A percentile compares a stretch with the other conserved stretches of the same genome.
Evolutionary conservation across 2,888 invertebrate genomes (phyloP).

Genomic region (Drosophila trichaetosa): DNA sequence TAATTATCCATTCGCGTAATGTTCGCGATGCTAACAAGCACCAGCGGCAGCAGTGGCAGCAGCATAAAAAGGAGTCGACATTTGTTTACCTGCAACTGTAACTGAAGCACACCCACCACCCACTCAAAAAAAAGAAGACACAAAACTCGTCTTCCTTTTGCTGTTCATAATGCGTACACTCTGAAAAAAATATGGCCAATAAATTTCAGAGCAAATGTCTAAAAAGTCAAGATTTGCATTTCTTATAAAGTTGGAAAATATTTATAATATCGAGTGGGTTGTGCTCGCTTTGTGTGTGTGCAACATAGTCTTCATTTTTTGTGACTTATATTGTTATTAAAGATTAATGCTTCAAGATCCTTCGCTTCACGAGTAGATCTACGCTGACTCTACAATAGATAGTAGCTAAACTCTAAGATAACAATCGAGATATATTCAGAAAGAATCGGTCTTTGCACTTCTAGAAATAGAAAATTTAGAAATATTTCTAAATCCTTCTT

Average conservation of each 20-base stretch:
- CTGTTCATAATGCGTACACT: constrained; percentile 60
- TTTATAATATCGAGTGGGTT: background rate
- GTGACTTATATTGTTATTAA: background rate
- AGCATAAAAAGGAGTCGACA: constrained; percentile 20
- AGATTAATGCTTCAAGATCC: background rate
- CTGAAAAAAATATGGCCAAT: background rate
- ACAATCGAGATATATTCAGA: too few species aligned
- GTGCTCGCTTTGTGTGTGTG: background rate
- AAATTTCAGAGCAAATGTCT: background rate
- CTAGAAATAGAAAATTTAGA: background rate
- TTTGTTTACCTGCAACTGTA: constrained; percentile 40
- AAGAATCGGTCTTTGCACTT: background rate
- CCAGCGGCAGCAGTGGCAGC: constrained; percentile 1
- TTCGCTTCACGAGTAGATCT: background rate
- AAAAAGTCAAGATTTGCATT: background rate
- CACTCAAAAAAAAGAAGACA: background rate
- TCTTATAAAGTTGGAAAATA: too few species aligned
- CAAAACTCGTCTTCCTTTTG: constrained; percentile 4
- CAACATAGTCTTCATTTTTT: background rate
- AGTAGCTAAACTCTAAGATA: too few species aligned
- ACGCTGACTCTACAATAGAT: background rate
- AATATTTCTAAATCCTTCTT: background rate
- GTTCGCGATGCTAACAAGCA: constrained; percentile 73
- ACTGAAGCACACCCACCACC: constrained; percentile 2
- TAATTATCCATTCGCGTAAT: constrained; percentile 83